Base-by-base conservation (phyloP, 2,113 vertebrate genomes). In the Platysternon megacephalum region DNA sequence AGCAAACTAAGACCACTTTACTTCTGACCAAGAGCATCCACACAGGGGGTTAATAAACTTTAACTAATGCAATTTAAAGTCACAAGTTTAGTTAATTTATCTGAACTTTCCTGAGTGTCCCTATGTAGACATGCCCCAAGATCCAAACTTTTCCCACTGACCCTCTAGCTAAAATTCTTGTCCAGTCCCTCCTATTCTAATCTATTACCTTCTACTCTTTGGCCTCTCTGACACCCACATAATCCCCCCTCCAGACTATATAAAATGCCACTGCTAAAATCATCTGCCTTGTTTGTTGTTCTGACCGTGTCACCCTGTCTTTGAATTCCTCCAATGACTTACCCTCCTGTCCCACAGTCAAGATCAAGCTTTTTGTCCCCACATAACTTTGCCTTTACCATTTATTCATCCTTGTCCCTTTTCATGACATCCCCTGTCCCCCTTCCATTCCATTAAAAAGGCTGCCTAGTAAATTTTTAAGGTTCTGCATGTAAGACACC, bases 371-470 rank as follows among this genome's bases (percentile, higher is more conserved):
- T 32, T 29, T 13, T 11, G 65, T 22, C 21, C n/a, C 19, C 65
- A 19, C n/a, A 35, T 72, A 39, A 72, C 21, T 72, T 72, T 72
- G 19, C 14, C 65, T 39, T 72, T 39, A 19, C n/a, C 19, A 72
- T 21, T 79, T 76, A 26, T 44, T 24, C 42, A 42, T 76, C 72
- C 72, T 39, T 44, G 11, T 46, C 24, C 5, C 21, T n/a, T 84
- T 79, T n/a, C 24, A 46, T 11, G 24, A 8, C n/a, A 8, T 1
- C 12, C 76, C 22, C 55, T 11, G 26, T 16, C n/a, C 3, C 1
- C 10, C 65, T 68, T 61, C 52, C 93, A 72, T 39, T 72, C n/a
- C 29, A 72, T 29, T 61, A 61, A 72, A 8, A 22, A 39, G 29
- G 29, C 16, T 22, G 29, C 10, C n/a, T n/a, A 21, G 65, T 21